Percentiles rank a stretch among this genome's conserved stretches.
These are phyloP conservation scores for Endotricha flammealis DNA, from an alignment of 2,888 invertebrate genomes.

Conservation along the genomic window DNA sequence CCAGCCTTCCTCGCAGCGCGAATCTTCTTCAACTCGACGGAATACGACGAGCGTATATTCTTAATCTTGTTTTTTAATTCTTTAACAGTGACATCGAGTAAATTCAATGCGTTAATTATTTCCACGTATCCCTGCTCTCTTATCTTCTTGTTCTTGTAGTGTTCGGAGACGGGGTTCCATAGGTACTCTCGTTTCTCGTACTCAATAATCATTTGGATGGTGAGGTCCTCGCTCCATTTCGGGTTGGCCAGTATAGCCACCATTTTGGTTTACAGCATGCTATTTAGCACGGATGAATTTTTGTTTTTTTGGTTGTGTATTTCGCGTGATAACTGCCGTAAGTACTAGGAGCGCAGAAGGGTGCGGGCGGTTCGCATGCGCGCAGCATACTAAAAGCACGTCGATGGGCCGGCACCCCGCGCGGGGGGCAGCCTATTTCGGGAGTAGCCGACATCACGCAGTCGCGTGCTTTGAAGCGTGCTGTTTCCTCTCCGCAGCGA, in stretches of 20 bases:
- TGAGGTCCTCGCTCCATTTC: constrained; percentile 74
- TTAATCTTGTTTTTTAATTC: constrained; percentile 76
- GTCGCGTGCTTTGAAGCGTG: constrained; percentile 77
- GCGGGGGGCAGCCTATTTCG: constrained; percentile 73
- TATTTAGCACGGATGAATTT: constrained; percentile 29
- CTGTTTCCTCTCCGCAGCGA: constrained; percentile 71
- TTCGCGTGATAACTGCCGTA: constrained; percentile 49
- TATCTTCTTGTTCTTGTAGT: constrained; percentile 74
- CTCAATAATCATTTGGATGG: constrained; percentile 73
- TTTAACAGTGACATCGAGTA: constrained; percentile 69
- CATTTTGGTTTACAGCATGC: constrained; percentile 62
- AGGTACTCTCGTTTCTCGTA: constrained; percentile 73
- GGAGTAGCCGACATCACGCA: constrained; percentile 75
- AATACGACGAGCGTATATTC: constrained; percentile 74
- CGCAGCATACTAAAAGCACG: constrained; percentile 79
- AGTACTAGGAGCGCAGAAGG: constrained; percentile 66
- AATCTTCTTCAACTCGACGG: constrained; percentile 75
- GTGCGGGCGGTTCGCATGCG: constrained; percentile 78
- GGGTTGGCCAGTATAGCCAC: constrained; percentile 72
- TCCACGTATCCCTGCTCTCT: constrained; percentile 71
- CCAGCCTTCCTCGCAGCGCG: constrained; percentile 74
- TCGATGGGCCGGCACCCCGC: constrained; percentile 67
- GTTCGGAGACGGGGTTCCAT: constrained; percentile 72
- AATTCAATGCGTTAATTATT: constrained; percentile 67
- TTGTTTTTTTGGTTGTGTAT: constrained; percentile 33